Conservation (phyloP, 2,113 vertebrate genomes). For the Mesitornis unicolor region DNA sequence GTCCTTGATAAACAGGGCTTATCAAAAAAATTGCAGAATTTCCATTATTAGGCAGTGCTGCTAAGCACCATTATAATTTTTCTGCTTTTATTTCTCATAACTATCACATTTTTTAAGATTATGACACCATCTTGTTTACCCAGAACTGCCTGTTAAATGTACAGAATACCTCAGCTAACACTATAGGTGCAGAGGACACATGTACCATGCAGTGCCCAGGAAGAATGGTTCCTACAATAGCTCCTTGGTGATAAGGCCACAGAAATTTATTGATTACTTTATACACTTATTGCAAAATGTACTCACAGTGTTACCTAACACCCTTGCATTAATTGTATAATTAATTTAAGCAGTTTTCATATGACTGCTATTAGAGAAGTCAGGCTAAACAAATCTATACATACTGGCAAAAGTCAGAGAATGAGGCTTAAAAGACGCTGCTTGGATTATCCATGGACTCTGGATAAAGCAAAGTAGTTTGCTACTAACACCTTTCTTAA, state of each 20-base stretch:
- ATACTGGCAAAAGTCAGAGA: neutral
- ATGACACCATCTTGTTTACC: neutral
- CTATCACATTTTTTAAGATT: neutral
- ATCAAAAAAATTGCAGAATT: neutral
- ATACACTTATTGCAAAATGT: neutral
- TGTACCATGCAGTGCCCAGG: neutral
- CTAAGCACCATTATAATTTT: neutral
- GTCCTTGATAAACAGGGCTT: neutral
- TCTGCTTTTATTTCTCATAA: neutral
- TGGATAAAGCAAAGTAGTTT: neutral
- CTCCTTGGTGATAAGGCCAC: neutral
- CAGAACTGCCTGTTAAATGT: neutral
- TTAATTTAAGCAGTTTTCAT: neutral
- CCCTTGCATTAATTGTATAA: neutral
- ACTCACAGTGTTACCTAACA: neutral
- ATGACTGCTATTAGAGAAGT: neutral
- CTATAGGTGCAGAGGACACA: neutral
- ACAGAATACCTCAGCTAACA: neutral
- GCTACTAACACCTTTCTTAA: neutral
- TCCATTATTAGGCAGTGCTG: neutral
- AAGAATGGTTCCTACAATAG: neutral
- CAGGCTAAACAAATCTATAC: neutral
- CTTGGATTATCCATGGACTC: neutral
- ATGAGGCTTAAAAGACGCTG: neutral
- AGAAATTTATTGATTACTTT: neutral